Base-by-base conservation (phyloP, 2,797 vertebrate species). In the Brotogeris chrysoptera region DNA sequence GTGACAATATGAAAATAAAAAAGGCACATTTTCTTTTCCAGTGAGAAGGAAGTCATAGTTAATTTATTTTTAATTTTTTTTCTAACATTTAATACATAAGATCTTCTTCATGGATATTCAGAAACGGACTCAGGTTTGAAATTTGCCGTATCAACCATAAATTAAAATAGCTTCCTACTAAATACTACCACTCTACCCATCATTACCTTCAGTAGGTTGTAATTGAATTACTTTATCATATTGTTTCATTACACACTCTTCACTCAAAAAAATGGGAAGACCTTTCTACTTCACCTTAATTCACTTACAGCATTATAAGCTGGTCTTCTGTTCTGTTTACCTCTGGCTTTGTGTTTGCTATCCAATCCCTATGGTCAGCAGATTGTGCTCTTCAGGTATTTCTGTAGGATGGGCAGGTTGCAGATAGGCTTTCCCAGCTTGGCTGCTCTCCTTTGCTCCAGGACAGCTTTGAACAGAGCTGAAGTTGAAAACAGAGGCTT, bases 351-450 rank as follows among this genome's bases (percentile, higher is more conserved):
- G 5, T 19, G 19, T 49, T 91, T 89, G 27, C 17, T 24, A 19
- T 4, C 5, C 13, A 14, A 6, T 55, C 38, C 17, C 12, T 57
- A 16, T 3, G 2, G 17, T 28, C 38, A 43, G 7, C 0, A 2
- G 27, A 32, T 4, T 50, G 7, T 64, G 12, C 25, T 60, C 30
- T 76, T 20, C 11, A 73, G 36, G 7, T 17, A 16, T 88, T 71
- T 78, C 20, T 34, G n/a, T 34, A 23, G 11, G 16, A 52, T 25
- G 20, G 16, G 32, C 10, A 70, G 9, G 19, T 43, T 77, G 39
- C 53, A 59, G 49, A 36, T 11, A 32, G 5, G 5, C 3, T 88
- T 65, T 79, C 16, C 55, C 9, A 14, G 11, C 20, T 20, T 52
- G 8, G 1, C 3, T 53, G 13, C 17, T 53, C 4, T 80, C 17